Evolutionary conservation across 2,888 invertebrate genomes (phyloP).

Genomic region (Mactromeris polynyma): DNA sequence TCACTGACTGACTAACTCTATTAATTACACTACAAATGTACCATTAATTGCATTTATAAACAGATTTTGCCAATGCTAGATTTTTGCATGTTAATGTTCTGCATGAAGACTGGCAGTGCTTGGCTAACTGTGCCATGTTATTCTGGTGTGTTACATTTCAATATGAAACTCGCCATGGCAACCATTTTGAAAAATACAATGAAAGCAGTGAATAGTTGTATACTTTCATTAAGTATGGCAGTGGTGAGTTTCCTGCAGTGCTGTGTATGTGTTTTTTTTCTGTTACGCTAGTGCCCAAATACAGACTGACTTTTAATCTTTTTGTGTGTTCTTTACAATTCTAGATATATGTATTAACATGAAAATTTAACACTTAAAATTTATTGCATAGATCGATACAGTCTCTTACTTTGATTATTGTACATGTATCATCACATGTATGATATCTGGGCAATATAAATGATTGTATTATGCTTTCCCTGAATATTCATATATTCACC

Average conservation of each 20-base stretch:
- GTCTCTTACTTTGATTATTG: too few relatives aligned
- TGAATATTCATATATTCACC: slow-evolving; percentile 2
- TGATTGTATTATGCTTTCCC: neutral
- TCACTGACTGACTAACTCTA: too few relatives aligned
- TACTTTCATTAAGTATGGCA: neutral
- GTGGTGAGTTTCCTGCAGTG: slow-evolving; percentile 27
- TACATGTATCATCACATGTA: too few relatives aligned
- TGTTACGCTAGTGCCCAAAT: slow-evolving; percentile 22
- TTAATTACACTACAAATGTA: neutral
- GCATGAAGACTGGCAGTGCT: slow-evolving; percentile 8
- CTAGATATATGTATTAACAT: neutral
- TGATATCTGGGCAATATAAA: neutral
- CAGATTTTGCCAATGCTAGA: neutral
- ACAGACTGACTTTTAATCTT: neutral
- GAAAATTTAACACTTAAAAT: neutral
- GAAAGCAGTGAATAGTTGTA: neutral
- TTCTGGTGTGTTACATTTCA: neutral
- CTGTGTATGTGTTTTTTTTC: slow-evolving; percentile 32
- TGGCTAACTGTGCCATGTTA: neutral
- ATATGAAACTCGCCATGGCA: neutral
- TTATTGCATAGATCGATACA: too few relatives aligned
- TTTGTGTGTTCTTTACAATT: too few relatives aligned
- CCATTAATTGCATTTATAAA: neutral
- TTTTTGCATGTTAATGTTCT: neutral
- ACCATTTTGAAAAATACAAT: slow-evolving; percentile 3